These are phyloP conservation scores for Tetrao urogallus DNA, from an alignment of 2,113 vertebrate genomes.

Conservation along the genomic window DNA sequence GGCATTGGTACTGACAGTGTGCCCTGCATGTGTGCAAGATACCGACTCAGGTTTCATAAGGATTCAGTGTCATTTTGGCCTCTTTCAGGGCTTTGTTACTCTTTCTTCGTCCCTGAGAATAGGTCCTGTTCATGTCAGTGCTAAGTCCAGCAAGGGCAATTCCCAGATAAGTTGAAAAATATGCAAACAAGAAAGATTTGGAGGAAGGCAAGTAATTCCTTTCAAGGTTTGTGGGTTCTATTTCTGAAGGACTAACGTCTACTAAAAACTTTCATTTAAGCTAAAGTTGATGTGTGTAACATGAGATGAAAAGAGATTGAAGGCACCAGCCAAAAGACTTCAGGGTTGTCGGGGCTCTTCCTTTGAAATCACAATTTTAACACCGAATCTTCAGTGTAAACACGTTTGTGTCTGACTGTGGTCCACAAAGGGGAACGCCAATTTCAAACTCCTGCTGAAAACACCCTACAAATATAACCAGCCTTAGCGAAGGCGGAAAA, in stretches of 20 bases:
- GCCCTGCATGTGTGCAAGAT: not conserved
- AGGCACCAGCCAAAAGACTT: not conserved
- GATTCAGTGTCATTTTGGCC: not conserved
- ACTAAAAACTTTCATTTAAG: constrained; percentile 52
- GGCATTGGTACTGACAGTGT: not conserved
- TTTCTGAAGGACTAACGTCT: not conserved
- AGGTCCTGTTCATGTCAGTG: not conserved
- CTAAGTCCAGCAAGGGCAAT: not conserved
- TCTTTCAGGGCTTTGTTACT: not conserved
- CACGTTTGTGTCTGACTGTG: not conserved
- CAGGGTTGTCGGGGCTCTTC: not conserved
- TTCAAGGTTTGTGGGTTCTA: not conserved
- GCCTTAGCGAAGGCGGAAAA: constrained; percentile 33
- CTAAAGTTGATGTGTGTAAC: constrained; percentile 16
- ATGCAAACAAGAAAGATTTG: not conserved
- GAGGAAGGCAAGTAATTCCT: not conserved
- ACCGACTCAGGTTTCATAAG: not conserved
- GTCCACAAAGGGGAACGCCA: constrained; percentile 1
- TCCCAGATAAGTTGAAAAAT: not conserved
- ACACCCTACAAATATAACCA: not conserved
- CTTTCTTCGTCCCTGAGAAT: not conserved
- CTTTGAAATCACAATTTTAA: constrained; percentile 17
- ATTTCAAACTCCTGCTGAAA: not conserved
- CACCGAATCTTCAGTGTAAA: not conserved
- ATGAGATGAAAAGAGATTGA: constrained; percentile 32